These are phyloP conservation scores for Eilema depressum DNA, from an alignment of 2,888 invertebrate genomes.

Conservation along the genomic window DNA sequence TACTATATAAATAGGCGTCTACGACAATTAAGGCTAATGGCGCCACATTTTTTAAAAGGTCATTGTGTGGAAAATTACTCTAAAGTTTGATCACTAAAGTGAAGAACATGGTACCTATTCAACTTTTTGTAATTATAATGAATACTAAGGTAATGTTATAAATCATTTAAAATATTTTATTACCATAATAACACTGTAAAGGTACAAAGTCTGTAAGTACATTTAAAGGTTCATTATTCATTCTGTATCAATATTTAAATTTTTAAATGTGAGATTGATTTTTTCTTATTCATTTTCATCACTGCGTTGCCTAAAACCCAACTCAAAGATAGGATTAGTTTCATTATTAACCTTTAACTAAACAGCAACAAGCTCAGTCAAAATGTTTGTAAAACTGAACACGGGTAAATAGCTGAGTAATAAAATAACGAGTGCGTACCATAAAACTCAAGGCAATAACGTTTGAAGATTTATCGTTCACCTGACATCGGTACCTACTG, in stretches of 20 bases:
- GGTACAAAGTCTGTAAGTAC: too few species aligned
- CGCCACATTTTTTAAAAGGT: conserved; percentile 58
- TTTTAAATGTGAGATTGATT: too few species aligned
- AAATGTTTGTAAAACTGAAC: conserved; percentile 5
- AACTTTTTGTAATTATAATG: conserved; percentile 18
- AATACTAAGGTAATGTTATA: conserved; percentile 24
- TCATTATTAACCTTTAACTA: neutral
- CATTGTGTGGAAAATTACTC: conserved; percentile 56
- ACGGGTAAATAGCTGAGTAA: conserved; percentile 9
- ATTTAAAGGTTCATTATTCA: too few species aligned
- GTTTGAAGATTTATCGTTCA: conserved; percentile 29
- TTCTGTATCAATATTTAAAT: too few species aligned
- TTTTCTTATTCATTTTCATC: too few species aligned
- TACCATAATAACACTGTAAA: neutral
- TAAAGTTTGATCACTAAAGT: conserved; percentile 50
- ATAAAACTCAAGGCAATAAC: conserved; percentile 27
- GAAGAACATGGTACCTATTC: conserved; percentile 32
- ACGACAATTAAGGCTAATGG: conserved; percentile 64
- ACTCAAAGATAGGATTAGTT: too few species aligned
- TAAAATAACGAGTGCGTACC: conserved; percentile 20
- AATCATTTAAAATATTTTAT: conserved; percentile 6
- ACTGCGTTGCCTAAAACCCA: too few species aligned
- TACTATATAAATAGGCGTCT: conserved; percentile 55
- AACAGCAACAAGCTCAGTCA: neutral
- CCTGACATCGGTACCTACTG: conserved; percentile 16